Conservation (phyloP, 2,113 vertebrate genomes). For the Rynchops niger region DNA sequence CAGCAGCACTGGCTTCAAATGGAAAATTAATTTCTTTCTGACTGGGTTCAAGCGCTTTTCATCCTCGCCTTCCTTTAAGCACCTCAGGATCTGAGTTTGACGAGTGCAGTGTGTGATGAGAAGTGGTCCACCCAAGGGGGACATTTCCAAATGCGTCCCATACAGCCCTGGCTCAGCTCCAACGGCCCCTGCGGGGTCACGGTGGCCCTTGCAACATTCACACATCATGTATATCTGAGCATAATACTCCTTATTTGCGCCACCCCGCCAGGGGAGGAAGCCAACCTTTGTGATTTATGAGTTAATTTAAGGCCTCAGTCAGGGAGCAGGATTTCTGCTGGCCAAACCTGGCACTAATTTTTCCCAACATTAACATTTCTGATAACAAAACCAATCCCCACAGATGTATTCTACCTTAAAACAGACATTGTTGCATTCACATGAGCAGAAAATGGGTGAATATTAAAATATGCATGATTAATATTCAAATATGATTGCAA, state of each 20-base stretch:
- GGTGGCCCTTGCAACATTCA: neutral
- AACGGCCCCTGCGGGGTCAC: accelerated
- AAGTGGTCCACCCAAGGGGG: neutral
- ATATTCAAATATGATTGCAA: neutral
- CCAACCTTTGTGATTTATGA: accelerated
- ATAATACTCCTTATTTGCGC: neutral
- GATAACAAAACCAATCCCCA: neutral
- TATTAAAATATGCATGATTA: neutral
- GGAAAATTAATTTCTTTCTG: neutral
- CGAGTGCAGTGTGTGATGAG: accelerated
- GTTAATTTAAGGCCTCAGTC: neutral
- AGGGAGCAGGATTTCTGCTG: neutral
- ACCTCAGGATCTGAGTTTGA: neutral
- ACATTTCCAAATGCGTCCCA: accelerated
- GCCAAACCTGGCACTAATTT: neutral
- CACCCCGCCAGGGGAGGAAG: neutral
- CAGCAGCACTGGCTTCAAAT: neutral
- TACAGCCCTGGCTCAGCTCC: neutral
- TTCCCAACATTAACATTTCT: neutral
- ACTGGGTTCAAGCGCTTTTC: neutral
- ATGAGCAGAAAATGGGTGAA: neutral
- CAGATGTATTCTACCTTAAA: neutral
- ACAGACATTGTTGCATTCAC: neutral
- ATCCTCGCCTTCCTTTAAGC: neutral
- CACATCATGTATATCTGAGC: neutral